These are phyloP conservation scores for Myocastor coypus DNA, from an alignment of 2,113 vertebrate genomes.

Conservation along the genomic window DNA sequence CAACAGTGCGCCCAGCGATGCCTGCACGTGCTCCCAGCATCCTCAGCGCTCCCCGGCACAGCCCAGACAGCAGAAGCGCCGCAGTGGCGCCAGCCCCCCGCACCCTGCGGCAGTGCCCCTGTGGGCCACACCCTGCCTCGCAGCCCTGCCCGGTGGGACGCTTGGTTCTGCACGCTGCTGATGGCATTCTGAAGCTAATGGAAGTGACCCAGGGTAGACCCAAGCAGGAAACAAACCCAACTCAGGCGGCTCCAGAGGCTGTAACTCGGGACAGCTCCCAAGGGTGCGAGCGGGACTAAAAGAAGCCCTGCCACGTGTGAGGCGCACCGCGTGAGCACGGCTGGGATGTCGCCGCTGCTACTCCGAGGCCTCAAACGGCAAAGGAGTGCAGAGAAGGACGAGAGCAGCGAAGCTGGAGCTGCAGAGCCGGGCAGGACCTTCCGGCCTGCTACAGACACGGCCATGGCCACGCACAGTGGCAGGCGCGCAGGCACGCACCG, in stretches of 20 bases:
- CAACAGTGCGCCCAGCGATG: too few relatives aligned
- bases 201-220: neutral
- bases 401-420: neutral
- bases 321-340: neutral
- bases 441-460: neutral
- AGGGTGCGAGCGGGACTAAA: neutral
- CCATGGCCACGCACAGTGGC: neutral
- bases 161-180: neutral
- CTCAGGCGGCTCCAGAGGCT: neutral
- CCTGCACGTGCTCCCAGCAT: neutral
- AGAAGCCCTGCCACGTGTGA: neutral
- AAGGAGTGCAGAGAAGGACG: neutral
- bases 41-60: neutral
- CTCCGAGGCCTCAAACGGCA: neutral
- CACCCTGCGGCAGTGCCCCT: neutral
- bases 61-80: neutral
- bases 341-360: neutral
- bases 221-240: constrained; percentile 7
- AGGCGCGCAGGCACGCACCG: too few relatives aligned
- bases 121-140: neutral
- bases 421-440: neutral
- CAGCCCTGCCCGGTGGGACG: neutral
- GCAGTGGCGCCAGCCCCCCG: fast-evolving
- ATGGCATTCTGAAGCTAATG: neutral
- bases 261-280: neutral